These are phyloP conservation scores for Okamejei kenojei DNA, from an alignment of 2,797 vertebrate species.

Conservation along the genomic window DNA sequence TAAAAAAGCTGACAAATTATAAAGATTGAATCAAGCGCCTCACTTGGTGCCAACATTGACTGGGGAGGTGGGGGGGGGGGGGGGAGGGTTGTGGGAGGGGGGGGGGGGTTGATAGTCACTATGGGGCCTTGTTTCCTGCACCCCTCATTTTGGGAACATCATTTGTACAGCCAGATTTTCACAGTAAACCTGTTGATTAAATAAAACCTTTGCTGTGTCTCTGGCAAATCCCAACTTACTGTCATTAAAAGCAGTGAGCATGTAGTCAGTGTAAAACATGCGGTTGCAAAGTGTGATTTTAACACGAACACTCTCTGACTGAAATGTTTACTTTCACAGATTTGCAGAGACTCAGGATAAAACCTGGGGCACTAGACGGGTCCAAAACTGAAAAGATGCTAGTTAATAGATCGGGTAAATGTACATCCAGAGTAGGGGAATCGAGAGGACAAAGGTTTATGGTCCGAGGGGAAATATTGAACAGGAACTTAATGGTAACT, in stretches of 20 bases:
- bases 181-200: background rate
- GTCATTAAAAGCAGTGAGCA: background rate
- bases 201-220: background rate
- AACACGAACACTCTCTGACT: conserved; percentile 20
- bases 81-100: too few relatives aligned
- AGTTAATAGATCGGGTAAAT: background rate
- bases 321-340: conserved; percentile 17
- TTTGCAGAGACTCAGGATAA: background rate
- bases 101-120: background rate
- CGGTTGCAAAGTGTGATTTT: conserved; percentile 20
- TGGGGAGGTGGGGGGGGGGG: too few relatives aligned
- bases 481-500: too few relatives aligned
- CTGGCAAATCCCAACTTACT: background rate
- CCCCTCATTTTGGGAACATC: background rate
- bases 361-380: background rate
- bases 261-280: conserved; percentile 5
- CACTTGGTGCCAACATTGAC: background rate
- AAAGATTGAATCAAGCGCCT: background rate
- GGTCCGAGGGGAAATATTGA: too few relatives aligned
- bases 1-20: background rate
- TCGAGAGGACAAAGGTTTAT: too few relatives aligned
- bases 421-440: too few relatives aligned
- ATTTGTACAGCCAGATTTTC: conserved; percentile 2
- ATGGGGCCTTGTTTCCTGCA: background rate
- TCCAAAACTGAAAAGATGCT: background rate